phyloP scores from a whole-genome alignment of 1,140 invertebrate species.

The Cotesia chilonis region DNA sequence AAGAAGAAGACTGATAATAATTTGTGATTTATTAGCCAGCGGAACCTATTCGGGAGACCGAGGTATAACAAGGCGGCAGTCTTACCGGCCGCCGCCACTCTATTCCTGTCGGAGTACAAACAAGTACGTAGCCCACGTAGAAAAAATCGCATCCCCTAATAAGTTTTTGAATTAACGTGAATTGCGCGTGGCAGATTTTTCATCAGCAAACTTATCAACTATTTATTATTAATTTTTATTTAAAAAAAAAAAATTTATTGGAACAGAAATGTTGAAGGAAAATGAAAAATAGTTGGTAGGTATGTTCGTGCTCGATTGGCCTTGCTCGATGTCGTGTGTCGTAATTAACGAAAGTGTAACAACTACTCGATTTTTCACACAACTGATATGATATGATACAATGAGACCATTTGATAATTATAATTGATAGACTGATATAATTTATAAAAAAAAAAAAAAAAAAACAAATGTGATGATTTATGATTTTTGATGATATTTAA shows the following conservation, averaged over 20 bases:
- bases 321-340: constrained; percentile 42
- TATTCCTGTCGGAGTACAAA: constrained; percentile 71
- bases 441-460: background rate
- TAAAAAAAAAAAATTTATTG: too few species aligned
- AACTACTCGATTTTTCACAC: constrained; percentile 45
- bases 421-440: background rate
- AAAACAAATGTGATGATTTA: background rate
- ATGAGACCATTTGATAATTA: background rate
- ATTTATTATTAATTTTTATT: constrained; percentile 14
- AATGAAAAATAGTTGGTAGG: constrained; percentile 38
- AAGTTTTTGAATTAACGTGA: constrained; percentile 55
- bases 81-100: constrained; percentile 62
- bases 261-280: background rate
- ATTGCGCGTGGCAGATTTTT: constrained; percentile 46
- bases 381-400: too few species aligned
- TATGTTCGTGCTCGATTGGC: constrained; percentile 46
- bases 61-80: constrained; percentile 66
- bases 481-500: too few species aligned
- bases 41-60: constrained; percentile 78
- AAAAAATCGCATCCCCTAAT: constrained; percentile 35
- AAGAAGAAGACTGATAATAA: constrained; percentile 61
- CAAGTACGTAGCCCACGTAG: constrained; percentile 70
- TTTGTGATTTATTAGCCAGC: constrained; percentile 73
- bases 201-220: constrained; percentile 48
- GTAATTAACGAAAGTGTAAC: constrained; percentile 45